Percentiles rank a stretch among this genome's conserved stretches.
Evolutionary conservation across 1,140 invertebrate species (phyloP).

Genomic region (Leptinotarsa texana): DNA sequence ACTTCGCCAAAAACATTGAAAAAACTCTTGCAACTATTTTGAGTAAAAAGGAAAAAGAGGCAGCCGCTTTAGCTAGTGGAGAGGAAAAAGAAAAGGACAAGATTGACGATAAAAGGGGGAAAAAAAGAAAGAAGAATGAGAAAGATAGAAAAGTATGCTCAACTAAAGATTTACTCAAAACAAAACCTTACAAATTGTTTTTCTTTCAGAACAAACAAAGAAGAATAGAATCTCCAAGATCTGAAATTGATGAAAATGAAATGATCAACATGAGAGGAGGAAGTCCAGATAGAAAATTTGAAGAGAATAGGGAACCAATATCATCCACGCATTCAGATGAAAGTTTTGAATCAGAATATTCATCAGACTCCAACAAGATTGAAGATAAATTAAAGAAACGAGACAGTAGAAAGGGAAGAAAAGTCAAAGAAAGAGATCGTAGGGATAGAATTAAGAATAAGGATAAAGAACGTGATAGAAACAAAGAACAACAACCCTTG

Average conservation of each 20-base stretch:
- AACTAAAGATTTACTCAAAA: not conserved
- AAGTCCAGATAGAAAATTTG: slow-evolving; percentile 58
- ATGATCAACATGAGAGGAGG: slow-evolving; percentile 78
- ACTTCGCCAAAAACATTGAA: slow-evolving; percentile 76
- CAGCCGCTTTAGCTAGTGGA: slow-evolving; percentile 40
- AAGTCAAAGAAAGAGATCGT: slow-evolving; percentile 36
- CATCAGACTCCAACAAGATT: slow-evolving; percentile 36
- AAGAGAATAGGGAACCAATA: slow-evolving; percentile 21
- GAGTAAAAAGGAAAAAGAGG: slow-evolving; percentile 57
- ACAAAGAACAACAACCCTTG: slow-evolving; percentile 45
- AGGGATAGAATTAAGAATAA: slow-evolving; percentile 37
- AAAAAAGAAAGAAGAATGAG: slow-evolving; percentile 38
- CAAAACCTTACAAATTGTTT: not conserved
- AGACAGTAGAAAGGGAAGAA: slow-evolving; percentile 40
- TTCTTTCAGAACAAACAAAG: slow-evolving; percentile 53
- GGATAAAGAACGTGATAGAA: slow-evolving; percentile 30
- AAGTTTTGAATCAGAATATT: slow-evolving; percentile 46
- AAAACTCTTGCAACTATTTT: slow-evolving; percentile 72
- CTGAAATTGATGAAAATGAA: slow-evolving; percentile 73
- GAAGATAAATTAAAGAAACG: slow-evolving; percentile 28
- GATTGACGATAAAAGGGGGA: slow-evolving; percentile 50
- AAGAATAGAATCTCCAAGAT: slow-evolving; percentile 52
- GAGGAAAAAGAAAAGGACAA: slow-evolving; percentile 49
- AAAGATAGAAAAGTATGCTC: slow-evolving; percentile 30
- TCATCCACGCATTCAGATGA: slow-evolving; percentile 40